phyloP scores from a whole-genome alignment of 1,140 invertebrate species.

The Carcinoscorpius rotundicauda region DNA sequence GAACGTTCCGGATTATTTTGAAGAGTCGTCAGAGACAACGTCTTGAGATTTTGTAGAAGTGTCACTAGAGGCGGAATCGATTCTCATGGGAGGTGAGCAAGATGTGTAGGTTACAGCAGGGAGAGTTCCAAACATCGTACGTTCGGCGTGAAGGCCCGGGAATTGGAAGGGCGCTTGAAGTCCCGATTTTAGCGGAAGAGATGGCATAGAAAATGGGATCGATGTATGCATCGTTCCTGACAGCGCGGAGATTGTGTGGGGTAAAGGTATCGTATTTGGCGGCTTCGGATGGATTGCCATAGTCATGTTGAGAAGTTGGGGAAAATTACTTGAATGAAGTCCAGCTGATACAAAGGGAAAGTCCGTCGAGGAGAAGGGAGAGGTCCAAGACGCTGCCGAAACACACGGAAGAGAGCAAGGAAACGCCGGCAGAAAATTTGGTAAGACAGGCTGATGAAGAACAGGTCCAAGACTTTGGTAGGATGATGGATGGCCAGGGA shows the following conservation, averaged over 20 bases:
- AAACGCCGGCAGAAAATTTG: conserved; percentile 11
- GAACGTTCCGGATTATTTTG: conserved; percentile 1
- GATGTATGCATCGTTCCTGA: conserved; percentile 6
- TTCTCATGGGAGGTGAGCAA: conserved; percentile 17
- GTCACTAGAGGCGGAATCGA: conserved; percentile 22
- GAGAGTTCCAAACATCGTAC: conserved; percentile 1
- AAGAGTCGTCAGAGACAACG: conserved; percentile 20
- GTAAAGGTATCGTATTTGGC: conserved; percentile 5
- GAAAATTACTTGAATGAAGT: conserved; percentile 9
- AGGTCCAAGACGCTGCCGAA: conserved; percentile 7
- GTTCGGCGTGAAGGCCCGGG: conserved; percentile 12
- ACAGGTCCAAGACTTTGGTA: conserved; percentile 7
- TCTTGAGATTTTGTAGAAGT: conserved; percentile 16
- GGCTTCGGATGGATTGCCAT: conserved; percentile 7
- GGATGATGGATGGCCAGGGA: conserved; percentile 31
- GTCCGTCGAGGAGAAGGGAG: conserved; percentile 14
- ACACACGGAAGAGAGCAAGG: conserved; percentile 15
- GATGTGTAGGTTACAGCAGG: no score
- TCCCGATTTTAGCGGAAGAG: conserved; percentile 19
- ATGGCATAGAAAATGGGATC: conserved; percentile 15
- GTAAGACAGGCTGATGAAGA: conserved; percentile 7
- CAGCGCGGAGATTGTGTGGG: conserved; percentile 8
- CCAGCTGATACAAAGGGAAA: conserved; percentile 8
- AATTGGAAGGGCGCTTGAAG: conserved; percentile 20
- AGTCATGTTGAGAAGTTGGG: conserved; percentile 4